Evolutionary conservation across 2,888 invertebrate species (phyloP).

Genomic region (Julus scanicus): DNA sequence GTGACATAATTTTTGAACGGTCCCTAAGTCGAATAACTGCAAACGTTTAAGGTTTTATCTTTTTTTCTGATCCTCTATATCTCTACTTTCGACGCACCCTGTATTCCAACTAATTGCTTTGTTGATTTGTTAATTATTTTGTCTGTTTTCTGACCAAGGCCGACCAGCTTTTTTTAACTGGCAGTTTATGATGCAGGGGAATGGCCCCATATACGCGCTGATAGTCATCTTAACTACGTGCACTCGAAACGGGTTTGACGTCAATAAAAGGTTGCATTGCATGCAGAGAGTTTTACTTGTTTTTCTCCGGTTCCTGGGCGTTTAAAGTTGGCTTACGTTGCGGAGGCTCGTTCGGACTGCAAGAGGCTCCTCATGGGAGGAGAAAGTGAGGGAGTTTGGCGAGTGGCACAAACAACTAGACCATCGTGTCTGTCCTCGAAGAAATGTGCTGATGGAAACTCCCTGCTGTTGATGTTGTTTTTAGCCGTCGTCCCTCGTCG

Average conservation of each 20-base stretch:
- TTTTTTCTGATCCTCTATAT: not conserved
- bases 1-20: too few relatives aligned
- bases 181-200: slow-evolving; percentile 18
- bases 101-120: not conserved
- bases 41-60: too few relatives aligned
- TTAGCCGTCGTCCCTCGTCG: not conserved
- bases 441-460: not conserved
- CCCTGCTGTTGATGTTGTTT: not conserved
- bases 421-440: not conserved
- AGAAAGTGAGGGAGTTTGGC: not conserved
- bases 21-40: too few relatives aligned
- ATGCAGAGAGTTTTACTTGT: not conserved
- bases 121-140: slow-evolving; percentile 41
- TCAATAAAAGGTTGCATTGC: slow-evolving; percentile 27
- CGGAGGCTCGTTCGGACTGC: not conserved
- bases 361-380: slow-evolving; percentile 24
- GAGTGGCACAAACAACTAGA: not conserved
- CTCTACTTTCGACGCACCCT: not conserved
- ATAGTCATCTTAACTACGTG: slow-evolving; percentile 30
- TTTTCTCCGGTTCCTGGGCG: not conserved
- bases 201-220: slow-evolving; percentile 44
- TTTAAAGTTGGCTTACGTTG: not conserved
- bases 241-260: slow-evolving; percentile 41
- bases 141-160: slow-evolving; percentile 30
- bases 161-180: slow-evolving; percentile 43